phyloP scores from a whole-genome alignment of 2,797 vertebrate species.

The Masticophis lateralis region DNA sequence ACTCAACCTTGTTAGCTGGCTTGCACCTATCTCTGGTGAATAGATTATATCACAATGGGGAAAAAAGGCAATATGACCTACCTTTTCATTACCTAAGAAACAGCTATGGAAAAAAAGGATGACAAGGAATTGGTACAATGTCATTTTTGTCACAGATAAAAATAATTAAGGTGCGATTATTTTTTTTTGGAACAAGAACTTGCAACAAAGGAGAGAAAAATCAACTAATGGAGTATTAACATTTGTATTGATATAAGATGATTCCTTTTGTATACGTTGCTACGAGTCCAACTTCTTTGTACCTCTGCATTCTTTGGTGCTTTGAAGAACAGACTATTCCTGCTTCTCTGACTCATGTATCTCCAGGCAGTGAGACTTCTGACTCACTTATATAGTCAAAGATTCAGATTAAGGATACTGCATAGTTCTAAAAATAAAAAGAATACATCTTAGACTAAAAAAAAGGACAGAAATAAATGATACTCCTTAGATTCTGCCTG shows the following conservation, averaged over 20 bases:
- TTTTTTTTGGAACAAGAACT: constrained; percentile 31
- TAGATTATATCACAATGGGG: constrained; percentile 23
- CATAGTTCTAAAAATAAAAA: constrained; percentile 68
- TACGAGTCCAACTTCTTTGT: constrained; percentile 61
- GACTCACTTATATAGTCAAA: constrained; percentile 69
- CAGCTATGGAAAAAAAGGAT: background rate
- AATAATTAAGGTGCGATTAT: constrained; percentile 36
- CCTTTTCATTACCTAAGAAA: constrained; percentile 44
- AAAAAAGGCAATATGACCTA: constrained; percentile 21
- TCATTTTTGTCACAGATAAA: constrained; percentile 31
- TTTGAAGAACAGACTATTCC: constrained; percentile 68
- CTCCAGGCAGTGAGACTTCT: constrained; percentile 71
- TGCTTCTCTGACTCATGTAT: constrained; percentile 70
- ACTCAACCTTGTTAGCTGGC: background rate
- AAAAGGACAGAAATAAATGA: constrained; percentile 51
- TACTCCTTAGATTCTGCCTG: constrained; percentile 42
- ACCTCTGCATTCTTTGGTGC: constrained; percentile 52
- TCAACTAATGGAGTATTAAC: constrained; percentile 52
- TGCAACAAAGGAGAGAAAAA: constrained; percentile 14
- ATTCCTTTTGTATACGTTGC: constrained; percentile 61
- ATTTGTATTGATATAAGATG: constrained; percentile 62
- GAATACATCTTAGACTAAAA: constrained; percentile 40
- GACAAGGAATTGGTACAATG: constrained; percentile 29
- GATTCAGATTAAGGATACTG: constrained; percentile 66
- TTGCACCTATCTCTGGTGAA: constrained; percentile 27